Evolutionary conservation across 2,797 vertebrate genomes (phyloP).

Genomic region (Pangasius macronema): DNA sequence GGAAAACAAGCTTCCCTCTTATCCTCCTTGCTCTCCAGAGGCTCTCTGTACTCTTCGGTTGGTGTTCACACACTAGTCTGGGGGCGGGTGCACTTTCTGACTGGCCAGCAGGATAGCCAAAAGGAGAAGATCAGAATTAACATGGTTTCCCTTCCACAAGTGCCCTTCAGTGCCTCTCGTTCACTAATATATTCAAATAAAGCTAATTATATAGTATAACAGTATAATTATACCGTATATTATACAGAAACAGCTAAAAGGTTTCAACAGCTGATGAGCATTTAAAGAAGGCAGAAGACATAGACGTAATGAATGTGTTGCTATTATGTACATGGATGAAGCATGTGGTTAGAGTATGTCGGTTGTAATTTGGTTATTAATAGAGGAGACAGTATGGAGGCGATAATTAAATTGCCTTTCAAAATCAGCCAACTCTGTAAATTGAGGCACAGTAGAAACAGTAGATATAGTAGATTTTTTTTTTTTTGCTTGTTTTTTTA

Average conservation of each 20-base stretch:
- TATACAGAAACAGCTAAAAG: background rate
- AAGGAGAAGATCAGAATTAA: background rate
- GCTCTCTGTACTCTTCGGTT: constrained; percentile 82
- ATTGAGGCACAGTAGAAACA: background rate
- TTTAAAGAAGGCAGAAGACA: background rate
- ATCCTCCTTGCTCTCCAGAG: constrained; percentile 72
- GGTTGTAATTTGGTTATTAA: background rate
- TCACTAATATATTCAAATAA: background rate
- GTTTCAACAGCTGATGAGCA: background rate
- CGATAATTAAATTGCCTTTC: background rate
- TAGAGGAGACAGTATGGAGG: background rate
- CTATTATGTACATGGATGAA: background rate
- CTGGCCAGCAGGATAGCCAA: background rate
- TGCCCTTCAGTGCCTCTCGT: background rate
- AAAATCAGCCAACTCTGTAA: background rate
- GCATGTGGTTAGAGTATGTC: background rate
- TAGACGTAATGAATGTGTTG: background rate
- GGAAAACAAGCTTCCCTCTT: constrained; percentile 50
- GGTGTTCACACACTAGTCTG: constrained; percentile 96
- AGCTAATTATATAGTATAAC: background rate
- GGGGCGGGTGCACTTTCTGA: constrained; percentile 28
- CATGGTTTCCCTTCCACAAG: background rate
- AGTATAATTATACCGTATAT: background rate
- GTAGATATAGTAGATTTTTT: background rate
- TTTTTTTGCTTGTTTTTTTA: background rate